Evolutionary conservation across 1,140 invertebrate genomes (phyloP).

Genomic region (Pseudachorutes palmiensis): DNA sequence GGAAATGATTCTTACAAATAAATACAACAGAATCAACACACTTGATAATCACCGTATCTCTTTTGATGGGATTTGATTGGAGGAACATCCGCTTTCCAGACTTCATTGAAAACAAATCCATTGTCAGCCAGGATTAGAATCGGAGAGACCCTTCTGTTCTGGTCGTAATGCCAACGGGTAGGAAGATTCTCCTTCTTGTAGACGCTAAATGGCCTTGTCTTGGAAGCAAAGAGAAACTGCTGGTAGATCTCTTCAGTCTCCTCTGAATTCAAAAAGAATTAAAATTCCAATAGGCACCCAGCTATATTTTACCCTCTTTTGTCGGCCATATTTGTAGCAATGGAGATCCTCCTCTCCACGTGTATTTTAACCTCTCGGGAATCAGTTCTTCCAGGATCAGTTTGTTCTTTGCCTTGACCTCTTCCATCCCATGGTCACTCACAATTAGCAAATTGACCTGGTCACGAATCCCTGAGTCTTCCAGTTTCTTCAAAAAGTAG

Average conservation of each 20-base stretch:
- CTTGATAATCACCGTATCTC: too few species aligned
- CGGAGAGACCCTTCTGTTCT: constrained; percentile 51
- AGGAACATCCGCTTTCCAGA: background rate
- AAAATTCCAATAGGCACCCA: background rate
- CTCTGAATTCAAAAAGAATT: background rate
- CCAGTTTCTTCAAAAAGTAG: constrained; percentile 51
- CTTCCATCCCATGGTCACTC: constrained; percentile 65
- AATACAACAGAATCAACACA: too few species aligned
- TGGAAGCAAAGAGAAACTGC: constrained; percentile 44
- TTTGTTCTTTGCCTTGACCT: constrained; percentile 46
- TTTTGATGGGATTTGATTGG: too few species aligned
- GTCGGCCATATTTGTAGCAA: constrained; percentile 50
- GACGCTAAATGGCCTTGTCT: constrained; percentile 47
- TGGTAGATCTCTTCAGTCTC: constrained; percentile 18
- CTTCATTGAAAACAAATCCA: constrained; percentile 51
- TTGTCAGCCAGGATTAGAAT: constrained; percentile 52
- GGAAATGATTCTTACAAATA: background rate
- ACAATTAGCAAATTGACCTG: constrained; percentile 58
- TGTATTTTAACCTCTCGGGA: constrained; percentile 51
- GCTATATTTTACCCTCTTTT: constrained; percentile 38
- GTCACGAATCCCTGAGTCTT: constrained; percentile 45
- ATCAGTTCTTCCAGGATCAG: background rate
- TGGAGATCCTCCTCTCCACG: constrained; percentile 48
- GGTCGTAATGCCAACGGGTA: constrained; percentile 48
- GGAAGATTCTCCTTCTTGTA: constrained; percentile 51